Conservation (phyloP, 1,140 invertebrate genomes). For the Odontomachus brunneus region DNA sequence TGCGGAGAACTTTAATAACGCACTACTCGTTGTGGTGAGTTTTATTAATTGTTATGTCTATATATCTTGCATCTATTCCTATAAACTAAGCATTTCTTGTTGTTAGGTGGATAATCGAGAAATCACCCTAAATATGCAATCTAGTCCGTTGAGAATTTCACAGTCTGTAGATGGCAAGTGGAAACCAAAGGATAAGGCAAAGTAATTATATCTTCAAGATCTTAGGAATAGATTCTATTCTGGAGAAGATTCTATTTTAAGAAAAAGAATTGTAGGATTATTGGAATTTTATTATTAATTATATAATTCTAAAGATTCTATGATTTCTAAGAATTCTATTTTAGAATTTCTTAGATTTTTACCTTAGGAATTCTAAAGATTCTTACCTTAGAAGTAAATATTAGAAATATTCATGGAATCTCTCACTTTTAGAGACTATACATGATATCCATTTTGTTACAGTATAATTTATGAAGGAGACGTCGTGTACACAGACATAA, state of each 20-base stretch:
- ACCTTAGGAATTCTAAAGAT: no score
- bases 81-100: slow-evolving; percentile 20
- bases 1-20: slow-evolving; percentile 90
- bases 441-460: slow-evolving; percentile 53
- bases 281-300: no score
- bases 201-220: slow-evolving; percentile 79
- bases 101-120: slow-evolving; percentile 91
- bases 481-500: slow-evolving; percentile 86
- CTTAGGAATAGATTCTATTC: slow-evolving; percentile 18
- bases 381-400: neutral
- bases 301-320: no score
- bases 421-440: neutral
- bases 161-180: slow-evolving; percentile 91
- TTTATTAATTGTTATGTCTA: slow-evolving; percentile 15
- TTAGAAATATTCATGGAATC: neutral
- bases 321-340: no score
- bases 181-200: slow-evolving; percentile 86
- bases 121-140: slow-evolving; percentile 88
- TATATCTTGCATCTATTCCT: slow-evolving; percentile 25
- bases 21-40: slow-evolving; percentile 92
- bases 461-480: slow-evolving; percentile 83
- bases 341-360: no score
- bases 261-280: neutral
- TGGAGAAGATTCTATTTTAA: neutral
- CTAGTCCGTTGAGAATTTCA: slow-evolving; percentile 89